Conservation (phyloP, 2,888 invertebrate species). For the Seira ritae region DNA sequence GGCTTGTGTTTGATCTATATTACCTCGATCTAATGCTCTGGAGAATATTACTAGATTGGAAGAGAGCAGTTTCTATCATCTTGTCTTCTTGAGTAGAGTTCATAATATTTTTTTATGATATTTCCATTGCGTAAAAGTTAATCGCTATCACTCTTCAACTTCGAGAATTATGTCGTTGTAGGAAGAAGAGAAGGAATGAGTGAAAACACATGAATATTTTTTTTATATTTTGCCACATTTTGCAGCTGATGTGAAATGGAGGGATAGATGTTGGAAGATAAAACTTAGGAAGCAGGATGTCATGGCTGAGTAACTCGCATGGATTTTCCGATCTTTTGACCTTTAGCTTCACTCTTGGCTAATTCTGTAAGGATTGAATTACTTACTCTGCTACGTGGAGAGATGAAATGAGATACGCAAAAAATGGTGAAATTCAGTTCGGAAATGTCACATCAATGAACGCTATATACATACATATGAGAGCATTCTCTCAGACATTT, state of each 20-base stretch:
- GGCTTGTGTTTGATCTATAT: not conserved
- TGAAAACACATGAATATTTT: too few relatives aligned
- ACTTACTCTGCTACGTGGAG: too few relatives aligned
- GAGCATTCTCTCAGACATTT: conserved; percentile 2
- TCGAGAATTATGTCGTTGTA: too few relatives aligned
- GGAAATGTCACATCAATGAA: conserved; percentile 57
- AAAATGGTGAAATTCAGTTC: conserved; percentile 43
- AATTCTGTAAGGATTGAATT: conserved; percentile 62
- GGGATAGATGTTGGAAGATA: conserved; percentile 46
- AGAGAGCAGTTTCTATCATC: too few relatives aligned
- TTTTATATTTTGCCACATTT: too few relatives aligned
- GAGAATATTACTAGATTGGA: not conserved
- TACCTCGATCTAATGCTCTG: not conserved
- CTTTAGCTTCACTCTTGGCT: conserved; percentile 65
- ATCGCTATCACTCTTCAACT: too few relatives aligned
- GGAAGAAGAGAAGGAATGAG: too few relatives aligned
- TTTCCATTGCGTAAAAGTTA: not conserved
- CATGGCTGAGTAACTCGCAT: conserved; percentile 70
- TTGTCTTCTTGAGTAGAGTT: not conserved
- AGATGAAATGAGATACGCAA: conserved; percentile 33
- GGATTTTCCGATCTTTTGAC: conserved; percentile 72
- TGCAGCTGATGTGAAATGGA: too few relatives aligned
- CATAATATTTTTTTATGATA: not conserved
- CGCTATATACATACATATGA: too few relatives aligned
- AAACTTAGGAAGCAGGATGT: conserved; percentile 64